Conservation (phyloP, 1,140 invertebrate genomes). For the Alviniconcha marisindica region DNA sequence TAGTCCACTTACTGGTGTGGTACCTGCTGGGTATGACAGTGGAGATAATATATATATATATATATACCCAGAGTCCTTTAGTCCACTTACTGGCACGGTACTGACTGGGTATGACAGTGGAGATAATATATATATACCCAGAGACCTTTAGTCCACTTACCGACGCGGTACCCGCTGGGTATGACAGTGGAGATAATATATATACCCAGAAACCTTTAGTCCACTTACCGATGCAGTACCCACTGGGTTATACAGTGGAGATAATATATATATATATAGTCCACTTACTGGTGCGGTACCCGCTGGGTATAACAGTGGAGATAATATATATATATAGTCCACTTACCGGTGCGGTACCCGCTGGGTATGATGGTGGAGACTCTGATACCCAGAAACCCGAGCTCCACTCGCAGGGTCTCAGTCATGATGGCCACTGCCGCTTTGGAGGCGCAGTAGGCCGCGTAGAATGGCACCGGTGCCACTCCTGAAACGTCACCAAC, state of each 20-base stretch:
- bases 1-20: slow-evolving; percentile 64
- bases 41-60: too few species aligned
- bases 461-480: slow-evolving; percentile 63
- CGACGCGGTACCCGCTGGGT: too few species aligned
- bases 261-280: too few species aligned
- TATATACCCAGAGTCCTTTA: too few species aligned
- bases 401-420: slow-evolving; percentile 64
- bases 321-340: too few species aligned
- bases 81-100: slow-evolving; percentile 63
- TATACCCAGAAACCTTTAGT: too few species aligned
- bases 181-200: too few species aligned
- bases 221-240: slow-evolving; percentile 64
- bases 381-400: slow-evolving; percentile 61
- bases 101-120: too few species aligned
- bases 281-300: slow-evolving; percentile 64
- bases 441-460: slow-evolving; percentile 69
- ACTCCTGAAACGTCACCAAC: slow-evolving; percentile 60
- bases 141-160: slow-evolving; percentile 40
- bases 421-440: slow-evolving; percentile 63
- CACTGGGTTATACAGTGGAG: too few species aligned
- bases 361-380: slow-evolving; percentile 69
- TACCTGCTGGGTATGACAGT: too few species aligned
- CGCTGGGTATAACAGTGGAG: too few species aligned
- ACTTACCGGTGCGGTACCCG: slow-evolving; percentile 68
- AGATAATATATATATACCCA: too few species aligned